Conservation (phyloP, 2,797 vertebrate species). For the Anomalospiza imberbis region DNA sequence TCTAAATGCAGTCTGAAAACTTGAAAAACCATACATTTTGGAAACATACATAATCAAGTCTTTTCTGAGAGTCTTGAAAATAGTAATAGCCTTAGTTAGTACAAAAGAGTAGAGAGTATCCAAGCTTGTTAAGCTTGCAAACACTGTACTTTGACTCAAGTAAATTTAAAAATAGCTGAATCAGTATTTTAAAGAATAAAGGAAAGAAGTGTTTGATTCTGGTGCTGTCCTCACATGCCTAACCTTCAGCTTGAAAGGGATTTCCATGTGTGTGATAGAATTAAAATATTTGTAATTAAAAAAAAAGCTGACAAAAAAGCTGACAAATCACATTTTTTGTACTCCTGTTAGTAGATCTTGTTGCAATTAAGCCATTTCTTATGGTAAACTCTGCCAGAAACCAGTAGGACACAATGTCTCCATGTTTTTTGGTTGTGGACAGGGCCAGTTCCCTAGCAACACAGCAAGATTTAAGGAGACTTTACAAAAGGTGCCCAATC, state of each 20-base stretch:
- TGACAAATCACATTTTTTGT: not conserved
- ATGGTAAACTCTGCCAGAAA: conserved; percentile 8
- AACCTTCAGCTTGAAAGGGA: not conserved
- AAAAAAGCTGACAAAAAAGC: not conserved
- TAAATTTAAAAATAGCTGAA: conserved; percentile 38
- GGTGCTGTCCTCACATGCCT: not conserved
- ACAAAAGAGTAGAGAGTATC: not conserved
- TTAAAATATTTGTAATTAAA: not conserved
- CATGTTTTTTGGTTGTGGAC: not conserved
- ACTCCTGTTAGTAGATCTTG: not conserved
- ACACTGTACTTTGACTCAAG: not conserved
- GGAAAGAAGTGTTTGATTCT: not conserved
- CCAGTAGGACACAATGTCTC: not conserved
- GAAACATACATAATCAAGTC: not conserved
- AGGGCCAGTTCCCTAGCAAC: conserved; percentile 8
- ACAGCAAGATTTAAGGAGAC: not conserved
- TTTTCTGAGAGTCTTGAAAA: not conserved
- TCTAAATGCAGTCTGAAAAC: not conserved
- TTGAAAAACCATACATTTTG: not conserved
- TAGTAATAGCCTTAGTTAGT: not conserved
- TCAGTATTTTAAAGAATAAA: not conserved
- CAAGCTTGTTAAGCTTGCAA: conserved; percentile 13
- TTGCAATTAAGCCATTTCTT: conserved; percentile 20
- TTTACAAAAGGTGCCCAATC: conserved; percentile 25
- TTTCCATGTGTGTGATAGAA: conserved; percentile 17